A percentile compares a stretch with the other conserved stretches of the same genome.
phyloP scores from a whole-genome alignment of 1,140 invertebrate genomes.

The Ctenoplectra terminalis region DNA sequence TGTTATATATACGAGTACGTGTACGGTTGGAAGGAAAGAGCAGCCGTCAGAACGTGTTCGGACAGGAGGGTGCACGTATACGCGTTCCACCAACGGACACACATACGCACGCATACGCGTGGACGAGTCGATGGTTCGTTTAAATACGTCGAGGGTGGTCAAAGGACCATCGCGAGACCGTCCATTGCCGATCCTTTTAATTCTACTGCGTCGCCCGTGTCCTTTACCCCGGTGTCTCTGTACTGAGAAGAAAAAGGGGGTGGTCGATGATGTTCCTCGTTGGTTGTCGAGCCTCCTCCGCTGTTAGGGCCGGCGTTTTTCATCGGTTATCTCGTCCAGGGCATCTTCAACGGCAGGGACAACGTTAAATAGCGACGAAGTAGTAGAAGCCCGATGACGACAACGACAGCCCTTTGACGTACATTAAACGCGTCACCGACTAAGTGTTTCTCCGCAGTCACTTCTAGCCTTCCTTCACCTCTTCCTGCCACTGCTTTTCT shows the following conservation, averaged over 20 bases:
- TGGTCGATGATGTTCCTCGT: not conserved
- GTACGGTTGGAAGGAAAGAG: not conserved
- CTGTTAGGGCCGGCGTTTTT: slow-evolving; percentile 60
- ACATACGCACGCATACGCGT: not conserved
- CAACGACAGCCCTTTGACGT: slow-evolving; percentile 72
- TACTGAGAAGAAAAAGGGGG: not conserved
- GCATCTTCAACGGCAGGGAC: slow-evolving; percentile 59
- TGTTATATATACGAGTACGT: too few relatives aligned
- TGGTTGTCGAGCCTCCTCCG: not conserved
- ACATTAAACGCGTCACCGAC: slow-evolving; percentile 73
- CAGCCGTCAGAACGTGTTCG: slow-evolving; percentile 7
- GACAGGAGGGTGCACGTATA: slow-evolving; percentile 6
- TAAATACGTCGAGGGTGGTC: slow-evolving; percentile 22
- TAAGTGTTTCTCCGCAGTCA: slow-evolving; percentile 71
- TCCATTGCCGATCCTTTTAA: slow-evolving; percentile 33
- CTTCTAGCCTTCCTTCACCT: slow-evolving; percentile 56
- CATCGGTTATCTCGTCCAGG: slow-evolving; percentile 69
- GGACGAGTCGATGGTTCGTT: slow-evolving; percentile 1
- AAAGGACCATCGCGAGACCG: slow-evolving; percentile 5
- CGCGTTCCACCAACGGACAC: not conserved
- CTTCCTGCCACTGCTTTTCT: slow-evolving; percentile 51
- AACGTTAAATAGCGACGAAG: slow-evolving; percentile 67
- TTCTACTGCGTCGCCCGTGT: slow-evolving; percentile 30
- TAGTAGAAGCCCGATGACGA: slow-evolving; percentile 50
- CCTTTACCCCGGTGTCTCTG: not conserved